These are phyloP conservation scores for Eulemur coronatus DNA, from an alignment of 2,797 vertebrate genomes.

Conservation along the genomic window DNA sequence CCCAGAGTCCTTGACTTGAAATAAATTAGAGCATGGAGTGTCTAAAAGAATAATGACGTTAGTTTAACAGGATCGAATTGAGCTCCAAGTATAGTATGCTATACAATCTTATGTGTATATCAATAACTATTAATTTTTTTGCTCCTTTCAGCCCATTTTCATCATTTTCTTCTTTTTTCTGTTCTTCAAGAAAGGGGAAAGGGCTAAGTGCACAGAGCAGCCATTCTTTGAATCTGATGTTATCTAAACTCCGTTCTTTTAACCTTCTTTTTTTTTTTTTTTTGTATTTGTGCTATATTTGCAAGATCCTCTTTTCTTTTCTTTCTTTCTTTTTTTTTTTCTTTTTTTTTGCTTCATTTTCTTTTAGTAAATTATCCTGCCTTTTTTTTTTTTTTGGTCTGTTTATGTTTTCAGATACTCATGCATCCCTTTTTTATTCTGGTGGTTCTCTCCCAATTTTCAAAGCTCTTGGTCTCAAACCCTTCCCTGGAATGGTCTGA, in stretches of 20 bases:
- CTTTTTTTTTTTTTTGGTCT: not conserved
- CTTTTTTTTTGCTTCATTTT: not conserved
- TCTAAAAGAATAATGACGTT: not conserved
- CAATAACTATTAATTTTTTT: not conserved
- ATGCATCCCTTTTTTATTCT: not conserved
- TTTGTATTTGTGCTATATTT: not conserved
- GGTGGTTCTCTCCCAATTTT: not conserved
- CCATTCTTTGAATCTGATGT: not conserved
- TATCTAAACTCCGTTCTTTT: not conserved
- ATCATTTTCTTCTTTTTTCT: not conserved
- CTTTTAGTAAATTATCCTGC: not conserved
- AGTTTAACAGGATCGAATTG: not conserved
- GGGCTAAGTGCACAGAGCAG: not conserved
- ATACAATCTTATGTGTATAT: accelerated
- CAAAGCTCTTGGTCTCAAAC: not conserved
- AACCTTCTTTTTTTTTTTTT: not conserved
- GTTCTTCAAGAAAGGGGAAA: not conserved
- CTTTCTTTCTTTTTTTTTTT: not conserved
- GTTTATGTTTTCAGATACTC: not conserved
- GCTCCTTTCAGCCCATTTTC: no score
- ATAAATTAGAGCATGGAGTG: not conserved
- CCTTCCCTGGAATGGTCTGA: not conserved
- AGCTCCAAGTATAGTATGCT: not conserved
- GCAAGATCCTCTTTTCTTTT: not conserved
- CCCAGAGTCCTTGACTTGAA: not conserved